Evolutionary conservation across 2,113 vertebrate genomes (phyloP).

Genomic region (Puffinus mauretanicus): DNA sequence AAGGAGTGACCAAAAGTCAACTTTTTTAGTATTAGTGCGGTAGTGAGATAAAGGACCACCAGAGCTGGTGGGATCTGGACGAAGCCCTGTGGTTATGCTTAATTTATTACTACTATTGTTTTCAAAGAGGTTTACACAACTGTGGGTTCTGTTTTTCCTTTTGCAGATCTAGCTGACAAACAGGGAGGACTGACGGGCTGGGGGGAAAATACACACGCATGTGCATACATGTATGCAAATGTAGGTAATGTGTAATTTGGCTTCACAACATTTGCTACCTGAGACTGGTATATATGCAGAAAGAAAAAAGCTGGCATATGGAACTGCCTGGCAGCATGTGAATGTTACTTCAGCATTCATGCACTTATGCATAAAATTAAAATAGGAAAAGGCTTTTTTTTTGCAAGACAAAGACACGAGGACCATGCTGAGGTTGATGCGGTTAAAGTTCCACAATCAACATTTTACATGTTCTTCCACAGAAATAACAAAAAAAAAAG

Average conservation of each 20-base stretch:
- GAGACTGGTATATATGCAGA: neutral
- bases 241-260: neutral
- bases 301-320: slow-evolving; percentile 40
- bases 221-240: neutral
- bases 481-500: neutral
- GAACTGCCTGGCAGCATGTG: slow-evolving; percentile 29
- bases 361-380: slow-evolving; percentile 56
- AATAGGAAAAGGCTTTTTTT: slow-evolving; percentile 12
- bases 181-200: neutral
- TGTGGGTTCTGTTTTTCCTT: neutral
- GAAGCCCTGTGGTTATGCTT: neutral
- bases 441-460: neutral
- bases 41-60: neutral
- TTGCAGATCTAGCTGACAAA: neutral
- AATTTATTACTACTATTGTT: neutral
- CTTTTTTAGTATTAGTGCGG: neutral
- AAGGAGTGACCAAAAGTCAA: neutral
- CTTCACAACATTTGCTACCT: slow-evolving; percentile 21
- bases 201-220: neutral
- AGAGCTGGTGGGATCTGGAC: neutral
- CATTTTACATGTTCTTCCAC: neutral
- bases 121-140: neutral
- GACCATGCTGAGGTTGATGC: neutral
- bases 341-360: slow-evolving; percentile 52
- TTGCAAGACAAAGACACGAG: neutral